A percentile compares a stretch with the other conserved stretches of the same genome.
phyloP scores from a whole-genome alignment of 35 echinoderm and acorn worm species.

The Strongylocentrotus purpuratus region DNA sequence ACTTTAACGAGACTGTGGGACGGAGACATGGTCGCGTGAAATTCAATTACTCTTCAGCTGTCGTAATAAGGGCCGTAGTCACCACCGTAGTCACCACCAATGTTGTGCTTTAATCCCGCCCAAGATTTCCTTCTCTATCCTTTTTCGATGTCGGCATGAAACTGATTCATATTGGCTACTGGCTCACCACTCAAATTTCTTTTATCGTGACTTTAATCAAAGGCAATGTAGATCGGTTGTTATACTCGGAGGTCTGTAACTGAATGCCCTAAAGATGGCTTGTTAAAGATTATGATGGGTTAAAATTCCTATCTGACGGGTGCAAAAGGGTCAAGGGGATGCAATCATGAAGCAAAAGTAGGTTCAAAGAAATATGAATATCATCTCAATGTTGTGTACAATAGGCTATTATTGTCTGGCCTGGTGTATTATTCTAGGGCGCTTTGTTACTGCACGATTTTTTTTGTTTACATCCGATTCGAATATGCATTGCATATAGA shows the following conservation, averaged over 20 bases:
- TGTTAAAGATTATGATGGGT: background rate
- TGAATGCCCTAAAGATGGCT: background rate
- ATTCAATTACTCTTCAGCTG: constrained; percentile 43
- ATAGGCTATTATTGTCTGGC: no score
- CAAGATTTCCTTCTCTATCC: background rate
- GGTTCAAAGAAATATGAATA: no score
- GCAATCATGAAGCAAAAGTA: no score
- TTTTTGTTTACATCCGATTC: no score
- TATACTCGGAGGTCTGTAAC: background rate
- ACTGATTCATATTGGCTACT: background rate
- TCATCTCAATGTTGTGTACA: no score
- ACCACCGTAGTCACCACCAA: background rate
- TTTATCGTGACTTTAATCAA: background rate
- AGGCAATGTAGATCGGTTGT: background rate
- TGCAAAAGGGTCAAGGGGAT: background rate
- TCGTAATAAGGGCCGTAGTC: constrained; percentile 22
- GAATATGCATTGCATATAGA: no score
- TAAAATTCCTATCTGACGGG: background rate
- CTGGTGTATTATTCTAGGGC: no score
- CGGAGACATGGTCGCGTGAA: constrained; percentile 12
- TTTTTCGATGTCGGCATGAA: background rate
- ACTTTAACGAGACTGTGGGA: background rate
- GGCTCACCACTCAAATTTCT: background rate
- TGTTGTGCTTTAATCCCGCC: background rate
- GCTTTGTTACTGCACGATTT: no score